Evolutionary conservation across 2,113 vertebrate genomes (phyloP), one percentile per base, ranked within the genome.

Genomic region (Regulus satrapa): DNA sequence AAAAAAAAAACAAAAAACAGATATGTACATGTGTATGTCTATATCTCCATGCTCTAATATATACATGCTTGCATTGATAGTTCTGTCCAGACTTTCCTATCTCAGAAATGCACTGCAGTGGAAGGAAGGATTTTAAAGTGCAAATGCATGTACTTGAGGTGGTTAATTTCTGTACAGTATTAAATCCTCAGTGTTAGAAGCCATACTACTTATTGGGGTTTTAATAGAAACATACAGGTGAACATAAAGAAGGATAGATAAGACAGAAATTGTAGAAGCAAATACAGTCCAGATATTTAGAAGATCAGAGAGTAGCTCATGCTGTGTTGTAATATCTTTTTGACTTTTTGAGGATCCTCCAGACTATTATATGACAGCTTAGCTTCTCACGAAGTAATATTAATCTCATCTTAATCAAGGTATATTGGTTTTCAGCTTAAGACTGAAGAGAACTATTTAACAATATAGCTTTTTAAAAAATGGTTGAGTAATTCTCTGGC

Each of bases 281-380:
- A 94, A 96, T 96, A 92, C 52, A 93, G 95, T 73, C 88, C 93
- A 95, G 91, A 96, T 96, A 95, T 95, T 97, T 97, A 95, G 94
- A 95, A 97, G 95, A 97, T 97, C 97, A 97, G 95, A 97, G 94
- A 88, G 67, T 69, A 79, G 95, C 85, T 97, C 96, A 97, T 46
- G 76, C 80, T 97, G 94, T 84, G 59, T 93, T 88, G 49, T 96
- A 96, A 96, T 97, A 95, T 92, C 90, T 86, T 79, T 55, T 78
- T 23, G 61, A 87, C 64, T 96, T 92, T 97, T 96, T 95, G 59
- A 11, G 13, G 86, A 96, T 92, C 69, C 85, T 88, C 52, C 91
- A 94, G 84, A 74, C 94, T 96, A 94, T 97, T 96, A 94, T 88
- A 63, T 96, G 96, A 97, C 95, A 90, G 94, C 86, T 94, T 94